Conservation (phyloP, 2,797 vertebrate genomes). For the Sebastes vulpes region DNA sequence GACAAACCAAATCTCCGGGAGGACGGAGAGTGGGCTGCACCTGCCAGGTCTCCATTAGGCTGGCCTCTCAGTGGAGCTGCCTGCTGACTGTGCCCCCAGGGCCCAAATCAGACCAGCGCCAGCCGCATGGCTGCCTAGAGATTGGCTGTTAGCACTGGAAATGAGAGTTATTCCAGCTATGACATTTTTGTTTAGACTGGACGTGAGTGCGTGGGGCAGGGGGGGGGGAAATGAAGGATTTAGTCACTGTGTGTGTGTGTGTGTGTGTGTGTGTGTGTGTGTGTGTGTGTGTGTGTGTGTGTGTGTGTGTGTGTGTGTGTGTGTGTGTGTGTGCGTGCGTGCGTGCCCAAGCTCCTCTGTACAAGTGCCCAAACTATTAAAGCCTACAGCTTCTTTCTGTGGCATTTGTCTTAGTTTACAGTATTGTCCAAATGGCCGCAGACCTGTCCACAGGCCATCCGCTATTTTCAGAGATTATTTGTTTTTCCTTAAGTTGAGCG, state of each 20-base stretch:
- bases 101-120: constrained; percentile 97
- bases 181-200: constrained; percentile 96
- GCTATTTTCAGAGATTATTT: constrained; percentile 63
- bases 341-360: constrained; percentile 14
- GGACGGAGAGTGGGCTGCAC: constrained; percentile 97
- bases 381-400: constrained; percentile 37
- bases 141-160: constrained; percentile 99
- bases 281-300: constrained; percentile 15
- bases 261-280: not conserved
- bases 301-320: constrained; percentile 12
- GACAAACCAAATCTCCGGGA: constrained; percentile 99
- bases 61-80: constrained; percentile 93
- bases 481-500: constrained; percentile 54
- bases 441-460: constrained; percentile 46
- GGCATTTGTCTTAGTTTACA: constrained; percentile 60
- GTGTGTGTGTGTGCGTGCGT: not conserved
- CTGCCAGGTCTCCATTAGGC: constrained; percentile 99
- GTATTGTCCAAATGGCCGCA: constrained; percentile 50
- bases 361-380: constrained; percentile 25
- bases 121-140: constrained; percentile 86
- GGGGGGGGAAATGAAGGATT: constrained; percentile 65
- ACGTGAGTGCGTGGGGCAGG: constrained; percentile 62
- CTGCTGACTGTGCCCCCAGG: constrained; percentile 94
- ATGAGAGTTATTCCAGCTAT: constrained; percentile 99
- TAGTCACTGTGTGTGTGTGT: constrained; percentile 53